These are phyloP conservation scores for Zaprionus davidi DNA, from an alignment of 1,140 invertebrate genomes.

Conservation along the genomic window DNA sequence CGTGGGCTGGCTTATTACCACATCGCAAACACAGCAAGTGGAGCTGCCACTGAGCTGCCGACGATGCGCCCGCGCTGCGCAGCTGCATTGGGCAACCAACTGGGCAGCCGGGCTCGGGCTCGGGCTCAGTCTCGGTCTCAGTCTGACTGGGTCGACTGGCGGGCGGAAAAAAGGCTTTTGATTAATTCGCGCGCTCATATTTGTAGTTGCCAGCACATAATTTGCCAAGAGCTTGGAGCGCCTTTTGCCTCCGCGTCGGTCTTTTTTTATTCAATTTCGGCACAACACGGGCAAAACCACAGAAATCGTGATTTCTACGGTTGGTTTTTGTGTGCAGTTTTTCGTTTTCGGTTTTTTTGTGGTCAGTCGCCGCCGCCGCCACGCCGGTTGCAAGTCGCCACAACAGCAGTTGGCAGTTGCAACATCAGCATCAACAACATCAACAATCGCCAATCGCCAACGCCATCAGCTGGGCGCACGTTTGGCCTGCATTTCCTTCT, in stretches of 20 bases:
- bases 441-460: slow-evolving; percentile 75
- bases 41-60: background rate
- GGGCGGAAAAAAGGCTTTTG: slow-evolving; percentile 63
- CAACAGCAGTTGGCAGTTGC: slow-evolving; percentile 22
- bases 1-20: slow-evolving; percentile 52
- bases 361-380: slow-evolving; percentile 46
- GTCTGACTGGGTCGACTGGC: background rate
- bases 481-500: slow-evolving; percentile 79
- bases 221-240: slow-evolving; percentile 76
- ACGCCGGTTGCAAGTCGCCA: background rate
- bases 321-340: slow-evolving; percentile 59
- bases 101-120: background rate
- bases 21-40: slow-evolving; percentile 27
- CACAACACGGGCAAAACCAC: slow-evolving; percentile 44
- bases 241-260: slow-evolving; percentile 22
- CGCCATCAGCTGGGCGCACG: slow-evolving; percentile 79
- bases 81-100: slow-evolving; percentile 73
- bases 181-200: slow-evolving; percentile 81
- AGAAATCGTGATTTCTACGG: slow-evolving; percentile 79
- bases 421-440: slow-evolving; percentile 56
- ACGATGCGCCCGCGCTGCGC: slow-evolving; percentile 19
- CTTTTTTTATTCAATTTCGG: slow-evolving; percentile 64
- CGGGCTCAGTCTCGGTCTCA: too few species aligned
- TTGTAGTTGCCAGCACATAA: slow-evolving; percentile 82
- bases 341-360: slow-evolving; percentile 42